These are phyloP conservation scores for Ptyas mucosa DNA, from an alignment of 2,113 vertebrate genomes.

Conservation along the genomic window DNA sequence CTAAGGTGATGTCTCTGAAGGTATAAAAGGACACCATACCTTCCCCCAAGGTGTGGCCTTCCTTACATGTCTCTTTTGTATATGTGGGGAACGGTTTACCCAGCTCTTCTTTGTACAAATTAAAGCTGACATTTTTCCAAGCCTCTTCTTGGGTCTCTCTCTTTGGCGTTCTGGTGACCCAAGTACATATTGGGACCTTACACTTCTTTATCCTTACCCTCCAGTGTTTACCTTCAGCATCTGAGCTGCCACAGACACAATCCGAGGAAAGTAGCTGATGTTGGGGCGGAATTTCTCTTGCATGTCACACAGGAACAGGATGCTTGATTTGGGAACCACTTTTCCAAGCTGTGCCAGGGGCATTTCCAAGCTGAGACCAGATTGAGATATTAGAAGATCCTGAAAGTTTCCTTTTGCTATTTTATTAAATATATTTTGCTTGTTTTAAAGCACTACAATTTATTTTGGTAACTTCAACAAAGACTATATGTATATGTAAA, in stretches of 20 bases:
- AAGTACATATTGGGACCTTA: no score
- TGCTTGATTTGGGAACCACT: slow-evolving; percentile 68
- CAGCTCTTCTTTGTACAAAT: no score
- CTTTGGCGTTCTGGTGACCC: no score
- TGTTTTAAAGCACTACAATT: not conserved
- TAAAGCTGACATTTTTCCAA: no score
- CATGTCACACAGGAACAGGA: slow-evolving; percentile 88
- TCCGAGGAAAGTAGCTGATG: slow-evolving; percentile 79
- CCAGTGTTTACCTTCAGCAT: slow-evolving; percentile 75
- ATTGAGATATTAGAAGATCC: not conserved
- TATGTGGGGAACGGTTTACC: no score
- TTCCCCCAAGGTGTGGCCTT: no score
- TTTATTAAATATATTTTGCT: not conserved
- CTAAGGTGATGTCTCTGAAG: no score
- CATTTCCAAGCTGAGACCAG: slow-evolving; percentile 37
- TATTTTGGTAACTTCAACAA: not conserved
- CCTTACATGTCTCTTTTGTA: no score
- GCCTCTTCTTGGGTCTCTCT: no score
- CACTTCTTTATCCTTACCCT: not conserved
- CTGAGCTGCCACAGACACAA: slow-evolving; percentile 79
- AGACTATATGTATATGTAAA: not conserved
- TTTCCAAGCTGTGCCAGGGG: slow-evolving; percentile 60
- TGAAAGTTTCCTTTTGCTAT: not conserved
- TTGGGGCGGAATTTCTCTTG: slow-evolving; percentile 85
- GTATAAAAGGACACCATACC: no score